These are phyloP conservation scores for Sinosuthora webbiana DNA, from an alignment of 2,113 vertebrate genomes.

Conservation along the genomic window DNA sequence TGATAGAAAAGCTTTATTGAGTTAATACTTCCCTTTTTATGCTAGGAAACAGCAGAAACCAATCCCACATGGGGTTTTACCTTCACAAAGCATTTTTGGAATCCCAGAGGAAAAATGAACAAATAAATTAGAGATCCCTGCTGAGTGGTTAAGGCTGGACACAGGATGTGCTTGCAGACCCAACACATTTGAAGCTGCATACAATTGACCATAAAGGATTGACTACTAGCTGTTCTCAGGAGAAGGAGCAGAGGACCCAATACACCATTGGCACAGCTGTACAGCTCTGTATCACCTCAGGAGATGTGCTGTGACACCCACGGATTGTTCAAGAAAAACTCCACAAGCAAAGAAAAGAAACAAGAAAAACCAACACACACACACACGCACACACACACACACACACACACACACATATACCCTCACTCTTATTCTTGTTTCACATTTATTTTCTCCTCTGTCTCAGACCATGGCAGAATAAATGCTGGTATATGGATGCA, in stretches of 20 bases:
- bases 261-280: background rate
- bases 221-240: background rate
- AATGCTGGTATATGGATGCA: background rate
- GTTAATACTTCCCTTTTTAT: background rate
- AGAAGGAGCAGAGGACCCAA: background rate
- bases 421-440: background rate
- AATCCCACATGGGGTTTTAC: background rate
- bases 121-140: background rate
- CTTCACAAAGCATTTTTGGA: background rate
- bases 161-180: background rate
- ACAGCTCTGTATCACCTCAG: background rate
- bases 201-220: background rate
- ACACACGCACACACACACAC: background rate
- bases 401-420: background rate
- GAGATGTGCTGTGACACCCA: accelerated
- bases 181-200: background rate
- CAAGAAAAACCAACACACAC: background rate
- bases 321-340: background rate
- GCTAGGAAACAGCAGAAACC: background rate
- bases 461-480: background rate
- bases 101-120: background rate
- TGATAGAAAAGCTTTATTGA: background rate
- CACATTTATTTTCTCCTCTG: background rate
- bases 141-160: background rate
- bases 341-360: background rate